These are phyloP conservation scores for Hydropsyche betteni DNA, from an alignment of 2,888 invertebrate species.

Conservation along the genomic window DNA sequence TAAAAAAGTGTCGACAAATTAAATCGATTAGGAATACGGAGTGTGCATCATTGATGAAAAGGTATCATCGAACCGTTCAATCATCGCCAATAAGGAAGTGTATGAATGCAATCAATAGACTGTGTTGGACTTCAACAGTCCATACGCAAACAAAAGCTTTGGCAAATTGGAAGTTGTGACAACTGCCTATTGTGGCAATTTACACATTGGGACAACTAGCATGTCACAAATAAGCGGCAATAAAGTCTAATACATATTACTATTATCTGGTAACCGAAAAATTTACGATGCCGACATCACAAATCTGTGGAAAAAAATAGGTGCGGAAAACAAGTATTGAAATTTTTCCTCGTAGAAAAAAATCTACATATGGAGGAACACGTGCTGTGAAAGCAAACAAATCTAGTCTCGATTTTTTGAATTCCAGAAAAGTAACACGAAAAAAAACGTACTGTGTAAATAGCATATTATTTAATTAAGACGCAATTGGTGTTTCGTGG, in stretches of 20 bases:
- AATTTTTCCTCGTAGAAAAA: too few relatives aligned
- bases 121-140: conserved; percentile 10
- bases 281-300: too few relatives aligned
- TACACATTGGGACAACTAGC: background rate
- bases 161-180: conserved; percentile 21
- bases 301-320: too few relatives aligned
- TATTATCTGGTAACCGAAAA: too few relatives aligned
- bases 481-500: background rate
- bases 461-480: conserved; percentile 1
- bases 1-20: too few relatives aligned
- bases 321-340: too few relatives aligned
- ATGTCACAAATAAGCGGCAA: background rate
- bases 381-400: background rate
- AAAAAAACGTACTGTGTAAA: conserved; percentile 6
- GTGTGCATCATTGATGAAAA: background rate
- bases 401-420: conserved; percentile 1
- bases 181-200: conserved; percentile 20
- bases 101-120: conserved; percentile 15
- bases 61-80: conserved; percentile 6
- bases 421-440: conserved; percentile 9
- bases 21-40: too few relatives aligned
- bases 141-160: background rate
- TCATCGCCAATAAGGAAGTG: conserved; percentile 30
- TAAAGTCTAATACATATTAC: too few relatives aligned
- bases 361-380: background rate